Conservation (phyloP, 1,140 invertebrate species). For the Halyomorpha halys region DNA sequence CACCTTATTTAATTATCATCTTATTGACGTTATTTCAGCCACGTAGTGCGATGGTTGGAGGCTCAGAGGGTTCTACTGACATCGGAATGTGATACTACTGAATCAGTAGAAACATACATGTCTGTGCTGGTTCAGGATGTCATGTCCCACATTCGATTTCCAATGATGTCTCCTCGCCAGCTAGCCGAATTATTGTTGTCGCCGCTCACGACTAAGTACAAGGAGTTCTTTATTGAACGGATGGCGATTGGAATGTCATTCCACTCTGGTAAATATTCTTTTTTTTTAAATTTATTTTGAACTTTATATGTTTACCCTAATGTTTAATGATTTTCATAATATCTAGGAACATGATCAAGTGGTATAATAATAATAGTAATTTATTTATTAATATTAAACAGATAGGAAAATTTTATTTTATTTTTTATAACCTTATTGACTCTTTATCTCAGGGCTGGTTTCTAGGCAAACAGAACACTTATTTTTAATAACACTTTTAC, state of each 20-base stretch:
- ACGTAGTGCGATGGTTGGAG: constrained; percentile 63
- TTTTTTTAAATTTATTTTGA: not conserved
- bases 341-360: too few species aligned
- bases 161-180: constrained; percentile 83
- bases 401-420: too few species aligned
- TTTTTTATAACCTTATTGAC: too few species aligned
- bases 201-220: constrained; percentile 66
- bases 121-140: constrained; percentile 57
- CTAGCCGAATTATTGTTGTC: constrained; percentile 66
- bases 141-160: constrained; percentile 72
- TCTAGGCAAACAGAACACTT: too few species aligned
- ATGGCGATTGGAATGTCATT: constrained; percentile 84
- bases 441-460: too few species aligned
- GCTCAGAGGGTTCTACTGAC: constrained; percentile 47
- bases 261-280: constrained; percentile 50
- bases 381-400: too few species aligned
- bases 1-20: too few species aligned
- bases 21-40: constrained; percentile 43
- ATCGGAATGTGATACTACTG: constrained; percentile 38
- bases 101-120: constrained; percentile 44
- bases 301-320: too few species aligned
- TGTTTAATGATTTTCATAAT: too few species aligned
- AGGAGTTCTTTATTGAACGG: constrained; percentile 77
- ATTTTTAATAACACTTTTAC: too few species aligned
- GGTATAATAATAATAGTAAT: too few species aligned